Percentiles rank a stretch among this genome's conserved stretches.
Conservation (phyloP, 2,113 vertebrate species). For the Notiomystis cincta region DNA sequence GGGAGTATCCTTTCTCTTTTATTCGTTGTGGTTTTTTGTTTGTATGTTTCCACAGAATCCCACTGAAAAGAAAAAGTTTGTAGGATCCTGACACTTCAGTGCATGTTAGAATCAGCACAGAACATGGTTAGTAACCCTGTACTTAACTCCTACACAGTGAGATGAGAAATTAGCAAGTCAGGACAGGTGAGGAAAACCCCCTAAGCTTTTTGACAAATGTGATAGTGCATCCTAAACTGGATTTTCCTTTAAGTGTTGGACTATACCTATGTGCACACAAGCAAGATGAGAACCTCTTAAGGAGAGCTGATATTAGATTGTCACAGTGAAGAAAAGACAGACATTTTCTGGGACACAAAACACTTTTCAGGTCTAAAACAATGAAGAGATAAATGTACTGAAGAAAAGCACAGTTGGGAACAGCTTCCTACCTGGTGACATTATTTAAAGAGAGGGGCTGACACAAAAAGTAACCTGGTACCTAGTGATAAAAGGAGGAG, state of each 20-base stretch:
- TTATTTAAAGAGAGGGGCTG: background rate
- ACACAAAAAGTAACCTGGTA: background rate
- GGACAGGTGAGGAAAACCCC: background rate
- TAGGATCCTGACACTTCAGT: background rate
- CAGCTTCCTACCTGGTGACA: background rate
- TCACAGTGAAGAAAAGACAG: background rate
- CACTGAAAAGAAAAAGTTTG: background rate
- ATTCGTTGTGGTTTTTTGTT: background rate
- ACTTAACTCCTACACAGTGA: background rate
- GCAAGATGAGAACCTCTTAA: background rate
- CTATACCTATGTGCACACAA: accelerated
- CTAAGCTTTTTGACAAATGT: background rate
- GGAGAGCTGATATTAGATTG: background rate
- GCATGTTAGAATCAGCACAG: background rate
- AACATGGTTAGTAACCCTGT: background rate
- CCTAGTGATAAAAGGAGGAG: background rate
- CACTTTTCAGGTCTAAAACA: background rate
- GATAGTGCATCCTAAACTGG: background rate
- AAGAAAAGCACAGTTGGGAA: background rate
- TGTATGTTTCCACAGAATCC: background rate
- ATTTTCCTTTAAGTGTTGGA: background rate
- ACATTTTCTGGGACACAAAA: background rate
- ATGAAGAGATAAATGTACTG: background rate
- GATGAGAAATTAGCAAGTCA: background rate
- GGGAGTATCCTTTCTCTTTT: background rate